Evolutionary conservation across 2,113 vertebrate genomes (phyloP).

Genomic region (Oryzias javanicus): DNA sequence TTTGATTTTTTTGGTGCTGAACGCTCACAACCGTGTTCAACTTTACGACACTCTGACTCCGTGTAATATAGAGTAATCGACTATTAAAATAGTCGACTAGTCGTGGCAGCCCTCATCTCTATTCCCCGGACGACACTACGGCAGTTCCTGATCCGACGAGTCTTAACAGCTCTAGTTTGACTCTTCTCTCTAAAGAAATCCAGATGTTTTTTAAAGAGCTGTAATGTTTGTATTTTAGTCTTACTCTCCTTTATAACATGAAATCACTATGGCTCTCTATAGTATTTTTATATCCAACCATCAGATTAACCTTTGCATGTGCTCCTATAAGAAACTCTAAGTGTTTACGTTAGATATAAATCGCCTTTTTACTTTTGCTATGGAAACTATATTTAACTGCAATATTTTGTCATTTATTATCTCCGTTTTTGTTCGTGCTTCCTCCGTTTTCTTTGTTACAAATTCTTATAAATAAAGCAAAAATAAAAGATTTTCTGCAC

Average conservation of each 20-base stretch:
- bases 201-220: slow-evolving; percentile 54
- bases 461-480: slow-evolving; percentile 75
- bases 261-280: slow-evolving; percentile 64
- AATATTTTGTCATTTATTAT: slow-evolving; percentile 65
- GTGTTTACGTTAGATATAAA: slow-evolving; percentile 70
- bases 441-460: slow-evolving; percentile 24
- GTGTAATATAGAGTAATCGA: no score
- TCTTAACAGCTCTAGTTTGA: slow-evolving; percentile 25
- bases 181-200: slow-evolving; percentile 5
- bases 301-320: slow-evolving; percentile 79
- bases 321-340: slow-evolving; percentile 66
- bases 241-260: slow-evolving; percentile 49
- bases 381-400: slow-evolving; percentile 64
- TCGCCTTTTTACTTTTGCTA: slow-evolving; percentile 65
- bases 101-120: no score
- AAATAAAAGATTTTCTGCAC: slow-evolving; percentile 9
- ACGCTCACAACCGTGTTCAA: no score
- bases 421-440: slow-evolving; percentile 71
- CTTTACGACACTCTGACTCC: no score
- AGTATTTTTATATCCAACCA: slow-evolving; percentile 76
- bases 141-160: slow-evolving; percentile 34
- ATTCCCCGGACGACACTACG: slow-evolving; percentile 58
- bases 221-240: slow-evolving; percentile 65
- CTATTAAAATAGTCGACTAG: no score
- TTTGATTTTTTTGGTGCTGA: no score